Evolutionary conservation across 2,797 vertebrate species (phyloP), one percentile per base, ranked within the genome.

Genomic region (Holocentrus rufus): DNA sequence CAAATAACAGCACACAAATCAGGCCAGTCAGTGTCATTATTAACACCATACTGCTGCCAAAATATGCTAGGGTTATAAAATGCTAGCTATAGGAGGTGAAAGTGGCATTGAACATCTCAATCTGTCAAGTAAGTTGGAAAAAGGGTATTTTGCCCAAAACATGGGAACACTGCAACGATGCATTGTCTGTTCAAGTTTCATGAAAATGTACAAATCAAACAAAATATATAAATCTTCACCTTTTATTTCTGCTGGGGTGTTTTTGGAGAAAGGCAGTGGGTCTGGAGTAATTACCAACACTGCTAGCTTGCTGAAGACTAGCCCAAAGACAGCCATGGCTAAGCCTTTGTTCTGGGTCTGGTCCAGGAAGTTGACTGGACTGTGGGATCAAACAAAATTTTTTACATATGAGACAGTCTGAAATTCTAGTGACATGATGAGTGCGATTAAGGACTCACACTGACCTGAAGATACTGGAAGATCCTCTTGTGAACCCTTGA

Each of bases 251-350:
- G 81, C 77, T 7, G 90, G 84, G 2, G 91, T 85, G 30, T 92
- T 85, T 60, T 89, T 80, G 42, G 88, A 79, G 87, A 98, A 95
- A 0, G 97, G 96, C 78, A 98, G 92, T 0, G 96, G 95, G 27
- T 95, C 91, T 0, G 87, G 88, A 0, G 93, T 88, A 22, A 96
- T 83, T 59, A 96, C 82, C 83, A 97, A 84, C 69, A 94, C 72
- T 0, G 95, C 92, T 53, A 98, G 87, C 15, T 95, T 95, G 56
- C 96, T 97, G 93, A 98, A 96, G 60, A 99, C 83, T 49, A 97
- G 90, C 7, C 93, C 93, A 0, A 96, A 96, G 10, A 96, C 92
- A 0, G 96, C 95, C 25, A 94, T 91, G 1, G 93, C 91, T 61
- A 96, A 84, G 1, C 89, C 91, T 65, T 92, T 93, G 62, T 93